Evolutionary conservation across 2,888 invertebrate species (phyloP), one percentile per base, ranked within the genome.

Genomic region (Colostygia pectinataria): DNA sequence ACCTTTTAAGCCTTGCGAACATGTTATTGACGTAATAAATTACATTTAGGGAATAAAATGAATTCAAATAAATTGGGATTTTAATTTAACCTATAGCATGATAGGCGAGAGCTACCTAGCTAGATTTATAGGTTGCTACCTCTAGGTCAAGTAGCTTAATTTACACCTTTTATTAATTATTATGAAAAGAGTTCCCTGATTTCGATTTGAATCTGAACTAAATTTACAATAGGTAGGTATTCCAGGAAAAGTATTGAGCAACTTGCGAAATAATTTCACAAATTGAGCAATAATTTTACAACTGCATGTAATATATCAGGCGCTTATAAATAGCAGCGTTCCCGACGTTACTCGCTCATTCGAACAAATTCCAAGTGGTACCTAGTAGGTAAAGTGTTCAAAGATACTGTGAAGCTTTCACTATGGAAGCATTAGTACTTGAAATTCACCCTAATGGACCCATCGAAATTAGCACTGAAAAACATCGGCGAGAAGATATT

Each of bases 371-470:
- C n/a, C n/a, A n/a, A n/a, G n/a, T n/a, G 15, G 15, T 15, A 15
- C 15, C 15, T 15, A 15, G 15, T 15, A 3, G 2, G 2, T 15
- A 4, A n/a, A n/a, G n/a, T n/a, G n/a, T n/a, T 15, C 15, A 15
- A 15, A 15, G 4, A 15, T 20, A 20, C 20, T 20, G 3, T 20
- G 3, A 1, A 20, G 37, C 23, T 13, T 23, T 23, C 39, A 47
- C 6, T 10, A 56, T 53, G 53, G 45, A 48, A 24, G 33, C 37
- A 14, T 20, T 57, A 7, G 36, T 57, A 12, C 50, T 56, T 9
- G 42, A 53, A 47, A 39, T 51, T 29, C 32, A 37, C 18, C 29
- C 40, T n/a, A 14, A 20, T 12, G 39, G 41, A 31, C 13, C 12
- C 10, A 13, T 20, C 20, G 10, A 25, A 25, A 31, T 25, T 13